These are phyloP conservation scores for Drosophila tsacasi DNA, from an alignment of 1,140 invertebrate species.

Conservation along the genomic window DNA sequence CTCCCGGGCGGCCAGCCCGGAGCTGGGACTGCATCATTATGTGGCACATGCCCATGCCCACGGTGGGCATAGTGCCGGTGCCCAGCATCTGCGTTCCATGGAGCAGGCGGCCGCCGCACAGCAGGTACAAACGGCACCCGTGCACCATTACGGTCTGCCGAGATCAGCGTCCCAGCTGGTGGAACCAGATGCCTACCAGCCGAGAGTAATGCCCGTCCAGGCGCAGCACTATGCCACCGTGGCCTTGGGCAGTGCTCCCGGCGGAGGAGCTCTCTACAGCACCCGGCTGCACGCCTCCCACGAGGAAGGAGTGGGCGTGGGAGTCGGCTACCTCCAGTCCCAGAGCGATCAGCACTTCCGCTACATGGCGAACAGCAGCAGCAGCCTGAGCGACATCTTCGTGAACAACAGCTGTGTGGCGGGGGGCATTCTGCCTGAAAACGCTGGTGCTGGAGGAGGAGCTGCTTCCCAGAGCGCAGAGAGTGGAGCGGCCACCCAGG, in stretches of 20 bases:
- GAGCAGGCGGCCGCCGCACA: conserved; percentile 54
- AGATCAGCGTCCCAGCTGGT: conserved; percentile 79
- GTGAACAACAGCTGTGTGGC: conserved; percentile 73
- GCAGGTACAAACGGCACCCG: conserved; percentile 3
- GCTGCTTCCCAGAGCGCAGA: conserved; percentile 12
- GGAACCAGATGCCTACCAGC: conserved; percentile 50
- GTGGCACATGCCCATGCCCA: conserved; percentile 67
- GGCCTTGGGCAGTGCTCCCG: conserved; percentile 45
- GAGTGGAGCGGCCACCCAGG: conserved; percentile 52
- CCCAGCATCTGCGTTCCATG: conserved; percentile 18
- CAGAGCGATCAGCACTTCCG: conserved; percentile 83
- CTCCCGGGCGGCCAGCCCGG: conserved; percentile 91
- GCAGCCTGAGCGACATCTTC: conserved; percentile 83
- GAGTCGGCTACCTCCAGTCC: conserved; percentile 63
- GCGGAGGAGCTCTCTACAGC: conserved; percentile 52
- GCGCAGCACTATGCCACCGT: conserved; percentile 64
- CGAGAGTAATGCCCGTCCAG: conserved; percentile 19
- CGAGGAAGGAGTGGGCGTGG: conserved; percentile 34
- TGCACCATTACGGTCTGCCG: conserved; percentile 59
- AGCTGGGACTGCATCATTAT: conserved; percentile 86
- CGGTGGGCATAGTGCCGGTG: conserved; percentile 8
- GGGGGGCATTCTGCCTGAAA: conserved; percentile 23
- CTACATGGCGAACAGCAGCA: conserved; percentile 77
- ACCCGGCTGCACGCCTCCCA: conserved; percentile 64
- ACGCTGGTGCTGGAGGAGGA: not conserved